A percentile compares a stretch with the other conserved stretches of the same genome.
Conservation (phyloP, 1,140 invertebrate species). For the Tetramorium simillimum region DNA sequence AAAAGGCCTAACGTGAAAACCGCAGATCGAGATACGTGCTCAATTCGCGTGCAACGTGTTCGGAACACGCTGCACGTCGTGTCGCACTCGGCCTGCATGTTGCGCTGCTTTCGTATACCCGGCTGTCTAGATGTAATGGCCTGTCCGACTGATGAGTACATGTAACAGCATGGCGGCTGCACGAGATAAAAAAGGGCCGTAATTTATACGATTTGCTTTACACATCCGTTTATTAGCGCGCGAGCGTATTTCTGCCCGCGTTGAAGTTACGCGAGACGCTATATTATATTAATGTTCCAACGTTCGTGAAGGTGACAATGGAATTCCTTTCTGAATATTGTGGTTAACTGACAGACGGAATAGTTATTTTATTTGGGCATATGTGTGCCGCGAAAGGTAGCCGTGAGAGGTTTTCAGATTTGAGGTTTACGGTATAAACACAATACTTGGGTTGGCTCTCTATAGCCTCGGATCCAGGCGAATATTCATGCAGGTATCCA, state of each 20-base stretch:
- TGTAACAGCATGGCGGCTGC: slow-evolving; percentile 36
- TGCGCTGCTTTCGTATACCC: slow-evolving; percentile 7
- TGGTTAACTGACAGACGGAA: background rate
- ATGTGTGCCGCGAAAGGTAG: background rate
- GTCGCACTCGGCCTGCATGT: slow-evolving; percentile 44
- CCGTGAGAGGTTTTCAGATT: background rate
- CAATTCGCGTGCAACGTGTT: slow-evolving; percentile 47
- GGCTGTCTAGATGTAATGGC: slow-evolving; percentile 47
- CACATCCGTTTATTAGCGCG: slow-evolving; percentile 49
- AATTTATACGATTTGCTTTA: slow-evolving; percentile 53
- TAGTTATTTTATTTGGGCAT: background rate
- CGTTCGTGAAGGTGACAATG: background rate
- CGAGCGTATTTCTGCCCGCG: slow-evolving; percentile 12
- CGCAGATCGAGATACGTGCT: slow-evolving; percentile 16
- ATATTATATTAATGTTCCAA: background rate
- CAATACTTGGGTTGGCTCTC: background rate
- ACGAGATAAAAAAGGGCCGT: slow-evolving; percentile 21
- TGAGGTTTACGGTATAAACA: background rate
- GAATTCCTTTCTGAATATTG: background rate
- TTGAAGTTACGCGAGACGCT: background rate
- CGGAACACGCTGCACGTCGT: slow-evolving; percentile 38
- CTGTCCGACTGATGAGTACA: slow-evolving; percentile 41
- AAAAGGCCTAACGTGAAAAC: slow-evolving; percentile 27
- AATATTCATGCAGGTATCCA: background rate
- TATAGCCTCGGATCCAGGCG: background rate